Evolutionary conservation across 2,797 vertebrate genomes (phyloP), one percentile per base, ranked within the genome.

Genomic region (Philypnodon macrostomus): DNA sequence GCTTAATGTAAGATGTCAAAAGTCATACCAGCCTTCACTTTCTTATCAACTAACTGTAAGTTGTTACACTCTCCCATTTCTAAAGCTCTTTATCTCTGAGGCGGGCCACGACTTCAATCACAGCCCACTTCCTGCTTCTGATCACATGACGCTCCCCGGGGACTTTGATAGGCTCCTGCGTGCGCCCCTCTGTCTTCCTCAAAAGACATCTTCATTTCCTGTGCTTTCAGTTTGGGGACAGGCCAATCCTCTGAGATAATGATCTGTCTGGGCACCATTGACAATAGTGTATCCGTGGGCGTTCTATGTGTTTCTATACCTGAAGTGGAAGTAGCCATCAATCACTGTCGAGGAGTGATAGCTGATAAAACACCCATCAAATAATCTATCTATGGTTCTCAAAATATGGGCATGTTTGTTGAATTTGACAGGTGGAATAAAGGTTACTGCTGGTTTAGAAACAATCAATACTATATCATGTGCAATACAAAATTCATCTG

Each of bases 141-240:
- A 33, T 64, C 60, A 68, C 61, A 47, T 45, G 53, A 5, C 55
- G 13, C 14, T 55, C 71, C 51, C 62, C 17, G 15, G 57, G 68
- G 70, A 78, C 55, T 0, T 10, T 0, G 58, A 72, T 47, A 42
- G 45, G 35, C 16, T 18, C 1, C 47, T 23, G 13, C 21, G 3
- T 56, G 23, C 48, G 11, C 14, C 35, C 30, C 64, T 37, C 10
- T 34, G 47, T 65, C 59, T 59, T 81, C 67, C 33, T 17, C 57
- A 4, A 66, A 58, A 37, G 47, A 42, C 32, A 29, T 63, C 67
- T 73, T 75, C 59, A 82, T 83, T 82, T 85, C 82, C 82, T 71
- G 55, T 72, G 52, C 60, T 75, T 63, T 58, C 59, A 67, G 63
- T 45, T 32, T 0, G 32, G 55, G 30, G 53, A 56, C 49, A 35